Base-by-base conservation (phyloP, 2,888 invertebrate genomes). In the Meiosimyza platycephala region DNA sequence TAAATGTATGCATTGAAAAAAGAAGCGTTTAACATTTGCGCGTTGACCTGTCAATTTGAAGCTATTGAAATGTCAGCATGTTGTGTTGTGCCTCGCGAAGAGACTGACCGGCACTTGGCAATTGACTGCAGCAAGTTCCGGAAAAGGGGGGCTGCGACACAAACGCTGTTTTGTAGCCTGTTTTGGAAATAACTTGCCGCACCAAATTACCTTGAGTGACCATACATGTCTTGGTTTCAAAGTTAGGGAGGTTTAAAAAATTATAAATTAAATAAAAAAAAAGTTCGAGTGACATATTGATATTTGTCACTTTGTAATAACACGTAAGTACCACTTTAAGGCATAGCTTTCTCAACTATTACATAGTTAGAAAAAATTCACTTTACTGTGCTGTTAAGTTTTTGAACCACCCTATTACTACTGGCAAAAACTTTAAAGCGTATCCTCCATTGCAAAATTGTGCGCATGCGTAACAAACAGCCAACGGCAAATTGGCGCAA, bases 31-130 rank as follows among this genome's bases (percentile, higher is more conserved):
- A 65, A 71, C 57, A 64, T 71, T 71, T 70, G 70, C 70, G 86
- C 86, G 85, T 85, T 85, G 85, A 85, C 83, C 85, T 86, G 85
- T 86, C 85, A 85, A 85, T 85, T 86, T 79, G 79, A 78, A 78
- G 80, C 86, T 85, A 85, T 85, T 85, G 85, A 85, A 85, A 86
- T 85, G 85, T 85, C 85, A 86, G 85, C 81, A 15, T 47, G 48
- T 59, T 22, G 47, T 22, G 70, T 47, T 51, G 70, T 54, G n/a
- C 16, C 13, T 1, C 51, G 64, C 50, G 16, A 28, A 52, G 33
- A 60, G 40, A 51, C n/a, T n/a, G n/a, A n/a, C 33, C 60, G 60
- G 33, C 60, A 55, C 51, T n/a, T 48, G n/a, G 3, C 50, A 33
- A 33, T 51, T 13, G 28, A 18, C 15, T 55, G 12, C 50, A 22